phyloP scores from a whole-genome alignment of 2,797 vertebrate genomes.

The Clarias fuscus region DNA sequence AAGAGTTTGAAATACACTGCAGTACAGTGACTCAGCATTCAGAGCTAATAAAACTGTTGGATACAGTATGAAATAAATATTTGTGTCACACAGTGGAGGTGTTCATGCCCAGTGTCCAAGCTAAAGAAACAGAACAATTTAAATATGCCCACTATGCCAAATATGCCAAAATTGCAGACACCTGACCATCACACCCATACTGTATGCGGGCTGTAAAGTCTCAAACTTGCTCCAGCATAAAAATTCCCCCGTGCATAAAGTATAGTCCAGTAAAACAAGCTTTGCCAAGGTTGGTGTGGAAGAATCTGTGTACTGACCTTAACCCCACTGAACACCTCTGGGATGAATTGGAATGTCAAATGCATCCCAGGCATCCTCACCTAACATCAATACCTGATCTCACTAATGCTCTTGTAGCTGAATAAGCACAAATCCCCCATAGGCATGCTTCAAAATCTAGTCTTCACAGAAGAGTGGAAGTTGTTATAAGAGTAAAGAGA shows the following conservation, averaged over 20 bases:
- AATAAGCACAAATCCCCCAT: not conserved
- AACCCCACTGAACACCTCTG: not conserved
- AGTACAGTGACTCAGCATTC: slow-evolving; percentile 11
- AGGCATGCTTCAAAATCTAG: not conserved
- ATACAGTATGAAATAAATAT: slow-evolving; percentile 1
- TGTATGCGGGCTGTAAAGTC: not conserved
- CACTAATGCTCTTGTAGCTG: not conserved
- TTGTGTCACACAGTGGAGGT: not conserved
- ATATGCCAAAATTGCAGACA: not conserved
- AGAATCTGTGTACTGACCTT: not conserved
- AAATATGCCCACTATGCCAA: not conserved
- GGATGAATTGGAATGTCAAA: not conserved
- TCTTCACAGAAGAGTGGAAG: not conserved
- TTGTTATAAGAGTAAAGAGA: not conserved
- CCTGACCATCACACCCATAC: not conserved
- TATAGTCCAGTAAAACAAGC: not conserved
- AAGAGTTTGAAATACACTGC: not conserved
- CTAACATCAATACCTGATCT: not conserved
- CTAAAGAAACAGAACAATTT: not conserved
- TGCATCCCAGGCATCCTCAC: not conserved
- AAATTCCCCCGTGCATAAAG: not conserved
- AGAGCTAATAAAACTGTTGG: not conserved
- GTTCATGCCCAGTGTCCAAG: not conserved
- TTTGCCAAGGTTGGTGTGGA: not conserved
- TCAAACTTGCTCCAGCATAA: not conserved